Evolutionary conservation across 2,113 vertebrate species (phyloP).

Genomic region (Progne subis): DNA sequence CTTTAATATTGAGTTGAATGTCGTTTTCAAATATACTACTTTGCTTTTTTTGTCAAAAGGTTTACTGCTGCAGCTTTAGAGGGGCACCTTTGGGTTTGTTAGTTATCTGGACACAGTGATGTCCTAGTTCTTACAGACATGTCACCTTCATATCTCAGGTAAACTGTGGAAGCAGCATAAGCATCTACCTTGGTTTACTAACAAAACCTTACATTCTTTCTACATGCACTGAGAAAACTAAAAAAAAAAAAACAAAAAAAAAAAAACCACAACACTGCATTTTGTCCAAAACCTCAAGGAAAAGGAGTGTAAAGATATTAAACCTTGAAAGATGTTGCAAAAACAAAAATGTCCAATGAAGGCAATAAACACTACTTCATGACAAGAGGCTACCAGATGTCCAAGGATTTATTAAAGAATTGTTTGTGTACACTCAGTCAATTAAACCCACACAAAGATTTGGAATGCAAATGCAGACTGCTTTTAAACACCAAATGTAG

Average conservation of each 20-base stretch:
- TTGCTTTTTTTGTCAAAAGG: background rate
- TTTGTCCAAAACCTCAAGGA: background rate
- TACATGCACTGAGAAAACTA: background rate
- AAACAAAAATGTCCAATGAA: background rate
- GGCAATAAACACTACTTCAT: background rate
- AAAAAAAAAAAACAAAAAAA: background rate
- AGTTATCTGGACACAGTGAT: background rate
- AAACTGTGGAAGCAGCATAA: background rate
- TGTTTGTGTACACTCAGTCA: background rate
- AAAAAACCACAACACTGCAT: background rate
- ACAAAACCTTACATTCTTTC: background rate
- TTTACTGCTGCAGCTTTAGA: background rate
- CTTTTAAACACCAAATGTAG: background rate
- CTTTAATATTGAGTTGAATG: background rate
- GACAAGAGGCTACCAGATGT: background rate
- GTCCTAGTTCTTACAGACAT: constrained; percentile 15
- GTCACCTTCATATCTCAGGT: background rate
- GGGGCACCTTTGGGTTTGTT: background rate
- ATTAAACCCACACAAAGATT: background rate
- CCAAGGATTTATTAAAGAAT: background rate
- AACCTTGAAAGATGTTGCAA: background rate
- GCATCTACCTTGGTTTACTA: background rate
- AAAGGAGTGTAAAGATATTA: background rate
- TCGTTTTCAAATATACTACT: background rate
- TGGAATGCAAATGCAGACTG: background rate